These are phyloP conservation scores for Heliothis subflexa DNA, from an alignment of 1,140 invertebrate species.

Conservation along the genomic window DNA sequence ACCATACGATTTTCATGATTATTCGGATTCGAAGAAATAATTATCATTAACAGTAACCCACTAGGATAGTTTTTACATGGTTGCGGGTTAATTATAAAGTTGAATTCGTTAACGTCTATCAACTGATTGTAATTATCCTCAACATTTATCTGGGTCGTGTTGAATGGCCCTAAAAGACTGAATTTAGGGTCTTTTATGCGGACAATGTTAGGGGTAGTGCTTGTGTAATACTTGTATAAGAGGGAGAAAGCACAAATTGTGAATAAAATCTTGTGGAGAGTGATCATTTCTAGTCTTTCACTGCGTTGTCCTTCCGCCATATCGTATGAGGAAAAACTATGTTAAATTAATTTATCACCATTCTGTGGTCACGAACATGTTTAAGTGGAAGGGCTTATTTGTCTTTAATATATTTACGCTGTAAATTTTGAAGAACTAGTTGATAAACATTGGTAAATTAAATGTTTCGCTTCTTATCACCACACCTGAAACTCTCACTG, in stretches of 20 bases:
- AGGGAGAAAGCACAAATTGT: conserved; percentile 43
- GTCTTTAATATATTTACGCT: not conserved
- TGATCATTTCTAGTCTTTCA: conserved; percentile 55
- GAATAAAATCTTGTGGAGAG: conserved; percentile 55
- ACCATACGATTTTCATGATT: conserved; percentile 88
- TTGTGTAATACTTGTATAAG: conserved; percentile 52
- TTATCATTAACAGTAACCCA: conserved; percentile 87
- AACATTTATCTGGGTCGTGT: conserved; percentile 45
- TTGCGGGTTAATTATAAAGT: conserved; percentile 86
- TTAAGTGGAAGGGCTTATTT: not conserved
- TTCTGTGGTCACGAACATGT: not conserved
- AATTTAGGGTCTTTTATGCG: conserved; percentile 57
- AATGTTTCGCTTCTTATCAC: no score
- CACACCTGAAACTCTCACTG: no score
- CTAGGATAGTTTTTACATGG: conserved; percentile 80
- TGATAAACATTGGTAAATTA: no score
- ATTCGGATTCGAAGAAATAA: conserved; percentile 90
- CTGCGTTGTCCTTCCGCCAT: conserved; percentile 34
- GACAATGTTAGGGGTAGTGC: conserved; percentile 31
- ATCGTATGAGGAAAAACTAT: not conserved
- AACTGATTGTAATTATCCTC: conserved; percentile 66
- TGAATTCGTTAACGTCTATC: conserved; percentile 87
- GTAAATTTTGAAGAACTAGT: no score
- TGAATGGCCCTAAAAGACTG: conserved; percentile 54
- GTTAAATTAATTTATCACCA: not conserved